A percentile compares a stretch with the other conserved stretches of the same genome.
These are phyloP conservation scores for Listronotus oregonensis DNA, from an alignment of 1,140 invertebrate genomes.

Conservation along the genomic window DNA sequence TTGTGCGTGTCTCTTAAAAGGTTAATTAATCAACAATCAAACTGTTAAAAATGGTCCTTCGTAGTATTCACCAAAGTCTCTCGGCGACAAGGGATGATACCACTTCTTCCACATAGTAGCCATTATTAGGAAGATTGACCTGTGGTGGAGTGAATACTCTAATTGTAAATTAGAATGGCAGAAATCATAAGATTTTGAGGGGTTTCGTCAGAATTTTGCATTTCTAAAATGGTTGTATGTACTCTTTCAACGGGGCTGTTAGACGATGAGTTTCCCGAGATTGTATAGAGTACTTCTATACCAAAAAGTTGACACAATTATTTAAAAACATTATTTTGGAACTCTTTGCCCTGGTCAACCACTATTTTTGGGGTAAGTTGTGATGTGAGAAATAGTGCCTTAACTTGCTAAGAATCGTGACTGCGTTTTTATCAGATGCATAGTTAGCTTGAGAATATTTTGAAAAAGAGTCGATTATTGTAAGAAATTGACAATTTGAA, in stretches of 20 bases:
- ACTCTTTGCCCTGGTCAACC: conserved; percentile 39
- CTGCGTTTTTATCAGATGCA: conserved; percentile 12
- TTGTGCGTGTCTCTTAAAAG: too few species aligned
- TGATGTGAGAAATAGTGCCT: conserved; percentile 40
- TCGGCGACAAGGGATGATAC: too few species aligned
- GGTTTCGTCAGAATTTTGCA: conserved; percentile 24
- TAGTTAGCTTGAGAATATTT: too few species aligned
- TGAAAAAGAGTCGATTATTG: too few species aligned
- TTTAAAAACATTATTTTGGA: conserved; percentile 40
- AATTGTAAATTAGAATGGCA: conserved; percentile 38
- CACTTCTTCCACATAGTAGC: not conserved
- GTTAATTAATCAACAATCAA: too few species aligned
- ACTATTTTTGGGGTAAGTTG: conserved; percentile 41
- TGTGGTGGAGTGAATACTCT: conserved; percentile 42
- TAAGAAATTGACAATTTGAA: conserved; percentile 19
- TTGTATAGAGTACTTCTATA: conserved; percentile 40
- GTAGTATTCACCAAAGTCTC: too few species aligned
- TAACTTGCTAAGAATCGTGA: conserved; percentile 39
- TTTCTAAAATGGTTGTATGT: conserved; percentile 38
- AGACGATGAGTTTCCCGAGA: conserved; percentile 30
- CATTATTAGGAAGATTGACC: conserved; percentile 22
- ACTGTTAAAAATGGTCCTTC: too few species aligned
- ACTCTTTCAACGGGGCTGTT: conserved; percentile 41
- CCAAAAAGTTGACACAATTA: conserved; percentile 39
- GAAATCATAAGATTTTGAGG: conserved; percentile 32